Base-by-base conservation (phyloP, 2,888 invertebrate genomes). In the Nematopogon swammerdamellus region DNA sequence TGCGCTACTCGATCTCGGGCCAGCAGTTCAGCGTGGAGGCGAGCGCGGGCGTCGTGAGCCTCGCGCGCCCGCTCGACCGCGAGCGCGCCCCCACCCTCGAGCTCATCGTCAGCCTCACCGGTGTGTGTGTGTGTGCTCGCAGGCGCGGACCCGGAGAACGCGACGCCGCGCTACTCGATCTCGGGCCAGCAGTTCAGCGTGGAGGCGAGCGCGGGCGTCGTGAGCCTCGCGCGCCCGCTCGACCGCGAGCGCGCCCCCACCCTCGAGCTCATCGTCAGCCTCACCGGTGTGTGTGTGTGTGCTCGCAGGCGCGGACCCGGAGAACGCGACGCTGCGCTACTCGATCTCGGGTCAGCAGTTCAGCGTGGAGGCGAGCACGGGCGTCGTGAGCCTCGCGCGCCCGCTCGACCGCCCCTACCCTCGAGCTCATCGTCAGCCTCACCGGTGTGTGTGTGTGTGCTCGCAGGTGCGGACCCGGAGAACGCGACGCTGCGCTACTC, bases 321-420 rank as follows among this genome's bases (percentile, higher is more conserved):
- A 92, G 62, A 87, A 86, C 47, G 85, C 87, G 1, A 82, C 73
- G 19, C 76, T 92, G 3, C 83, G 85, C 53, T 92, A 90, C 63
- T 90, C 90, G 45, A 91, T 92, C 70, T 89, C 89, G 44, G 92
- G 92, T 0, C 91, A 91, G 63, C 85, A 88, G 61, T 88, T 92
- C 62, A 86, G 86, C 11, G 91, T 92, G n/a, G 87, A 91, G 60
- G 75, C 88, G 5, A 77, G 82, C 49, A 86, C 87, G 1, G 92
- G 92, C 0, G 88, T 89, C 43, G 88, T 92, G 2, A 85, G 87
- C 0, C 73, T 92, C 19, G 83, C 87, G 2, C 85, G 84, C 63
- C 72, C 82, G 25, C 65, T 92, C 49, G 91, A 92, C 64, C 77
- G 84, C 87, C 62, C 83, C 85, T 50, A 70, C 84, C 2, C 68